Base-by-base conservation (phyloP, 2,113 vertebrate species). In the Chaenocephalus aceratus region DNA sequence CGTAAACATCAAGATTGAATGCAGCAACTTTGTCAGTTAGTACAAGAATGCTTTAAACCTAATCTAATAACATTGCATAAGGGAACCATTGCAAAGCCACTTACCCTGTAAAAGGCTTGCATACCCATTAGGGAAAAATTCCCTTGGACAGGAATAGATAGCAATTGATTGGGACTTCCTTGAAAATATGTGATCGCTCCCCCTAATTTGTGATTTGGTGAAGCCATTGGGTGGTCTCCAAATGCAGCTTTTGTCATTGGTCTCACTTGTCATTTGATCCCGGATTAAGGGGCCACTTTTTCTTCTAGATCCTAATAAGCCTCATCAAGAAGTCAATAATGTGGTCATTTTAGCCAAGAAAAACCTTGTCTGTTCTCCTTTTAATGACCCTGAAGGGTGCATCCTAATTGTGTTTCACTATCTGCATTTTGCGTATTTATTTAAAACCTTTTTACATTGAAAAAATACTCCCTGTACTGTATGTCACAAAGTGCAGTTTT, bases 1-100 rank as follows among this genome's bases (percentile, higher is more conserved):
- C 60, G 93, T 93, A 95, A 95, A 95, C 94, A 95, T 95, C 93
- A 95, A 95, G 94, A 95, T 95, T 95, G 93, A 95, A 93, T 82
- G 92, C 92, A 86, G 90, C 92, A 94, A 94, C 92, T 93, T 92
- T 93, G 92, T 94, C 93, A 91, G 92, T 94, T 94, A 92, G 91
- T 91, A 86, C 87, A 92, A 94, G 91, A 89, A 93, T 88, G 90
- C 93, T 95, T 95, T 94, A 93, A 91, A 88, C 75, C 54, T 95
- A 95, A 95, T 95, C 92, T 93, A 95, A 95, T 95, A 90, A 93
- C 85, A 85, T 81, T 87, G 90, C 84, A 79, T 85, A 88, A 86
- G 92, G 90, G 88, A 94, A 89, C 93, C 93, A 91, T 93, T 88
- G 84, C 75, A 86, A 91, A 92, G 92, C 90, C 92, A 94, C 92